Evolutionary conservation across 2,888 invertebrate genomes (phyloP), one percentile per base, ranked within the genome.

Genomic region (Tetanocera ferruginea): DNA sequence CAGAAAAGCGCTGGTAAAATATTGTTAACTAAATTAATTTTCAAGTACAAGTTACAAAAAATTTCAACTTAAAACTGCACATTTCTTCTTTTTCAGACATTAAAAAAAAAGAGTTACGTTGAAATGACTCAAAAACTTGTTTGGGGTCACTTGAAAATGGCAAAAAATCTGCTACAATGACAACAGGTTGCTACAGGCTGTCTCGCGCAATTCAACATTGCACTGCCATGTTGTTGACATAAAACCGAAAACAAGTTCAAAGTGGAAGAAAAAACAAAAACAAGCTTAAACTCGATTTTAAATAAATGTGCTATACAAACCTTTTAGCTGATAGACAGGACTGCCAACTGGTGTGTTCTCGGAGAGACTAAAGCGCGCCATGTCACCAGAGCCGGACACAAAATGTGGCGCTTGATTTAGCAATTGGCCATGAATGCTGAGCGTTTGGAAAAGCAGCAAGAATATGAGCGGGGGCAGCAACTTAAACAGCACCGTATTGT

Each of bases 331-430:
- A 89, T 95, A 95, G 1, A 95, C 93, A 0, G 94, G 94, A 77
- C 94, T 93, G 51, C 95, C 95, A 14, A 94, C 93, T 52, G 92
- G 91, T 1, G 95, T 94, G 83, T 95, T 93, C 88, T 95, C 96
- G 11, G 93, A 91, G 14, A 96, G 88, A 77, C 93, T 93, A 85
- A 96, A 93, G 79, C 93, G 92, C 2, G 94, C 92, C 94, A 96
- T 95, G 86, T 96, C 95, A 1, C 95, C 95, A 1, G 90, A 90
- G 81, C 94, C 94, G 28, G 94, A 92, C 31, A 94, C 90, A 87
- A 96, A 96, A 85, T 94, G 93, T 0, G 95, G 95, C 1, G 93
- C 93, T 77, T 93, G 91, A 91, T 95, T 95, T 84, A 93, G 91
- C 11, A 66, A 55, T 86, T 94, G 94, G 71, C 90, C 88, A 83